Percentiles rank a stretch among this genome's conserved stretches.
Evolutionary conservation across 2,113 vertebrate genomes (phyloP).

Genomic region (Gymnobelideus leadbeateri): DNA sequence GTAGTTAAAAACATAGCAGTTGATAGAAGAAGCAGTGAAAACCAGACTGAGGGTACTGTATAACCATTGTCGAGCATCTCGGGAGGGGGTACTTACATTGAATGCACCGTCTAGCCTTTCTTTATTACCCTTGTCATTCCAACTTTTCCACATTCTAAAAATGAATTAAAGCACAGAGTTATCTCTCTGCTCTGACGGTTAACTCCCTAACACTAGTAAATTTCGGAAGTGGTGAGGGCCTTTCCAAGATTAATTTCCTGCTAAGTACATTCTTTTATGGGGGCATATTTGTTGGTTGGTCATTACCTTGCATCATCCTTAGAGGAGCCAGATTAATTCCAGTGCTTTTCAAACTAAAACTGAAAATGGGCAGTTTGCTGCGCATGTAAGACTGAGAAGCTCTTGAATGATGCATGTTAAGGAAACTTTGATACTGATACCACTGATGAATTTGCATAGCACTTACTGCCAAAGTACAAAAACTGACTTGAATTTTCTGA

Average conservation of each 20-base stretch:
- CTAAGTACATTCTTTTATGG: slow-evolving; percentile 12
- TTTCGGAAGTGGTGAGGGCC: background rate
- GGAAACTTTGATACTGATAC: slow-evolving; percentile 83
- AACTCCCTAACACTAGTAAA: background rate
- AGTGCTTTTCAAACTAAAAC: slow-evolving; percentile 72
- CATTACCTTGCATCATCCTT: background rate
- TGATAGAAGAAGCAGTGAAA: background rate
- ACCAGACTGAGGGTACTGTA: background rate
- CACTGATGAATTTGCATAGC: slow-evolving; percentile 71
- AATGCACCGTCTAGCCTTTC: background rate
- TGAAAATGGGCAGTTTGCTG: slow-evolving; percentile 70
- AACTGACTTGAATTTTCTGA: slow-evolving; percentile 69
- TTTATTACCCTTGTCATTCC: slow-evolving; percentile 28
- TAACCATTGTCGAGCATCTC: background rate
- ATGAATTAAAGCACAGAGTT: background rate
- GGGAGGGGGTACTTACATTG: slow-evolving; percentile 12
- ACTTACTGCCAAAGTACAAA: slow-evolving; percentile 60
- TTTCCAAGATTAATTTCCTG: slow-evolving; percentile 31
- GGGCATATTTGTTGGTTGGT: slow-evolving; percentile 15
- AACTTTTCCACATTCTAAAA: slow-evolving; percentile 25
- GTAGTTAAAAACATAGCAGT: background rate
- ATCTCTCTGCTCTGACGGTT: slow-evolving; percentile 4
- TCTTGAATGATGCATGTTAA: slow-evolving; percentile 84
- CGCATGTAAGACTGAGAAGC: slow-evolving; percentile 75
- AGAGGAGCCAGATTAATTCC: background rate